Base-by-base conservation (phyloP, 2,888 invertebrate species). In the Ophion ventricosus region DNA sequence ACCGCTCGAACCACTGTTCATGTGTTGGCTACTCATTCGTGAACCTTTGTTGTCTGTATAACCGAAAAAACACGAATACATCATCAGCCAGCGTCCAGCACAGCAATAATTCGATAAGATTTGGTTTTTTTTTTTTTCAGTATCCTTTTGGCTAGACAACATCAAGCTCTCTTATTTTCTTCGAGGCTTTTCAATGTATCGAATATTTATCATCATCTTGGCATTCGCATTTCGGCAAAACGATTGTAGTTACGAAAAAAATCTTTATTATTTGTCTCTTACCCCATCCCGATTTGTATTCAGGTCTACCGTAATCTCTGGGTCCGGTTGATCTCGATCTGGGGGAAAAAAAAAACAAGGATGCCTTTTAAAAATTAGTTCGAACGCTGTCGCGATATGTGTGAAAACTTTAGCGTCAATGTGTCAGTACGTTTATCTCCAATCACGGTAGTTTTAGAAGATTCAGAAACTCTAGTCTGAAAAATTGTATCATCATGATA, bases 21-120 rank as follows among this genome's bases (percentile, higher is more conserved):
- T 87, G 76, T 95, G 95, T 83, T 95, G 95, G 66, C 95, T 95
- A 76, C 95, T 95, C 57, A 95, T 95, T 84, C 95, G 93, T 8
- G 95, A 94, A 86, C 94, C 93, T 66, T 95, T 93, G 74, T 94
- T 94, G 87, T 94, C 95, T 93, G 83, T 35, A 87, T 81, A 35
- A 64, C 74, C 85, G 59, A 26, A 20, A 61, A 26, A 20, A 29
- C 8, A 10, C 26, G 2, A 17, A 25, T 8, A 17, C 11, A 70
- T 29, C 25, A 70, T 63, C 63, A 7, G 54, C 91, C 89, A 66
- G 76, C 10, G 17, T 1, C 0, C n/a, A n/a, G 3, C 5, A 10
- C 17, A 26, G 14, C 67, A 20, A 76, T 69, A 10, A 75, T 26
- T 25, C 67, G 54, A 72, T 20, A 25, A 81, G 56, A 81, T 14